Conservation (phyloP, 2,888 invertebrate genomes). For the Xestia rhomboidea region DNA sequence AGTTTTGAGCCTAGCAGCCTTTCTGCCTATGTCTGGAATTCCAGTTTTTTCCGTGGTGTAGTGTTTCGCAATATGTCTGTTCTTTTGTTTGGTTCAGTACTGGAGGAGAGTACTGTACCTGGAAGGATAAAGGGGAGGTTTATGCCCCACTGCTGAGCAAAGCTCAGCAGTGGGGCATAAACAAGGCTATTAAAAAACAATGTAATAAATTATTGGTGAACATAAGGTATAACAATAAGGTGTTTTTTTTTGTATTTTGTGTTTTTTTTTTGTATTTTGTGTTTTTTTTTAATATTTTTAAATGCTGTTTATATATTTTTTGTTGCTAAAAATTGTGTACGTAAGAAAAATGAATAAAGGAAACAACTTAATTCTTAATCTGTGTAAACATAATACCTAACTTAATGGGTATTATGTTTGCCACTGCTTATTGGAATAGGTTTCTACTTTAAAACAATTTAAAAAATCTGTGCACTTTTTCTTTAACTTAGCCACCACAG, state of each 20-base stretch:
- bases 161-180: background rate
- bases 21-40: background rate
- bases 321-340: no score
- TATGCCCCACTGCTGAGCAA: no score
- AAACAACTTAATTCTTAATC: background rate
- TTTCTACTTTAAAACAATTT: background rate
- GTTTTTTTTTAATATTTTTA: no score
- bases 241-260: no score
- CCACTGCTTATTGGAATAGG: background rate
- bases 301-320: no score
- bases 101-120: background rate
- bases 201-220: background rate
- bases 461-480: background rate
- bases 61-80: background rate
- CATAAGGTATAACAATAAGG: background rate
- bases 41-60: background rate
- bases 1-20: background rate
- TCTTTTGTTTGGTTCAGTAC: background rate
- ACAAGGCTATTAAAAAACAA: background rate
- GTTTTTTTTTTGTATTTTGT: no score
- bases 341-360: no score
- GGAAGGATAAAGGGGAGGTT: background rate
- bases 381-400: background rate
- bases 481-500: background rate
- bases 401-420: background rate